Evolutionary conservation across 2,797 vertebrate species (phyloP).

Genomic region (Hypotaenidia okinawae): DNA sequence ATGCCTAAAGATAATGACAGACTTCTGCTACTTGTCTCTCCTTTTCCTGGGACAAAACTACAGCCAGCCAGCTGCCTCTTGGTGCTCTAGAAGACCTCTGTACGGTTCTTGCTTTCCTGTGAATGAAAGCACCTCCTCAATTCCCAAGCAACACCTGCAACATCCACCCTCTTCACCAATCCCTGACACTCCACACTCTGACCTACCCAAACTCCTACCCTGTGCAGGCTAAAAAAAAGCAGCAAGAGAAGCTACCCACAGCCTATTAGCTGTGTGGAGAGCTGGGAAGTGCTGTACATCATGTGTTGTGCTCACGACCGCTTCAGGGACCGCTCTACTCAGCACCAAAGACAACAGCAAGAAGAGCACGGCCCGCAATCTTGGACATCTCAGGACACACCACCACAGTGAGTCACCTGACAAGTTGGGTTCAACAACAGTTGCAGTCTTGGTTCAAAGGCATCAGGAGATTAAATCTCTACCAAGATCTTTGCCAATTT

Average conservation of each 20-base stretch:
- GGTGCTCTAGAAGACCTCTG: background rate
- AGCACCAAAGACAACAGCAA: background rate
- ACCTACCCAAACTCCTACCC: background rate
- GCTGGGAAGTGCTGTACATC: background rate
- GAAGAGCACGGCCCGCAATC: background rate
- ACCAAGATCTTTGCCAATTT: background rate
- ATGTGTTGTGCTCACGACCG: background rate
- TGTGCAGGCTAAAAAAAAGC: fast-evolving
- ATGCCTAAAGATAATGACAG: background rate
- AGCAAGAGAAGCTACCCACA: background rate
- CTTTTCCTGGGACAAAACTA: background rate
- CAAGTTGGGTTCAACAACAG: background rate
- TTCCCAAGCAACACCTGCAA: fast-evolving
- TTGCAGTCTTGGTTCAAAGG: background rate
- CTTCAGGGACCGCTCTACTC: background rate
- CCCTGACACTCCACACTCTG: background rate
- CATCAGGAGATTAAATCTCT: background rate
- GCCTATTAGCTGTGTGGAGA: background rate
- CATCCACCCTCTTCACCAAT: background rate
- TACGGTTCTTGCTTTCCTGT: background rate
- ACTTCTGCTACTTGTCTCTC: background rate
- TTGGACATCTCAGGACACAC: background rate
- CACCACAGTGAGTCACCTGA: background rate
- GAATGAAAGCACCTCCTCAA: background rate
- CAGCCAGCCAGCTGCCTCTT: background rate